Base-by-base conservation (phyloP, 2,113 vertebrate genomes). In the Dendrocopos noguchii region DNA sequence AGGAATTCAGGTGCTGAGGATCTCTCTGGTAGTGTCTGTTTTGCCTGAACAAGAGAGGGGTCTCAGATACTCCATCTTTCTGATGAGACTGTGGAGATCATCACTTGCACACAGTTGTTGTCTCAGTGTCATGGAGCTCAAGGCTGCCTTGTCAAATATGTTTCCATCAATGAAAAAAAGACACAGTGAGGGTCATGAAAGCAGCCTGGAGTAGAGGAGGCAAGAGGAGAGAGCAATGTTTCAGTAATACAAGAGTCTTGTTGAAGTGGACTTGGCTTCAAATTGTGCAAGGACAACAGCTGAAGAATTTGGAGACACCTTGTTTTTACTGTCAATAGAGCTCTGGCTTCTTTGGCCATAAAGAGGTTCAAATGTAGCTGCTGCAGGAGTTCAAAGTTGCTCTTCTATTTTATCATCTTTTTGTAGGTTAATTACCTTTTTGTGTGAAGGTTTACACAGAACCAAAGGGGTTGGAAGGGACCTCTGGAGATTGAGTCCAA, bases 171-270 rank as follows among this genome's bases (percentile, higher is more conserved):
- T 27, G 27, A 24, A 11, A 42, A 64, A 34, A 39, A 73, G 7
- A 8, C 46, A 11, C 10, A 5, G 67, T 18, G 12, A 63, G n/a
- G 15, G 1, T 79, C 14, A 6, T 25, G 52, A 63, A 64, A 88
- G 47, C 66, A 78, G 7, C 55, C 28, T 60, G 66, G 47, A 20
- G 22, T 19, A 4, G 2, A 47, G 80, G 75, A 75, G 53, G 25
- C 7, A 0, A 4, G 74, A 59, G 28, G 34, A 78, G 27, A 0
- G 15, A 2, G 8, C 1, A 2, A 0, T 57, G 15, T 44, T 66
- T 67, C 52, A 52, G 31, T 33, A 24, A 22, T 13, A 17, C 7
- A 10, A 0, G 4, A 50, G 22, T 20, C 55, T 36, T 25, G 7
- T 6, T 88, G 70, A 84, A 61, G 24, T 60, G 55, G 21, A 7